phyloP scores from a whole-genome alignment of 2,797 vertebrate species.

The Coregonus suidteri region DNA sequence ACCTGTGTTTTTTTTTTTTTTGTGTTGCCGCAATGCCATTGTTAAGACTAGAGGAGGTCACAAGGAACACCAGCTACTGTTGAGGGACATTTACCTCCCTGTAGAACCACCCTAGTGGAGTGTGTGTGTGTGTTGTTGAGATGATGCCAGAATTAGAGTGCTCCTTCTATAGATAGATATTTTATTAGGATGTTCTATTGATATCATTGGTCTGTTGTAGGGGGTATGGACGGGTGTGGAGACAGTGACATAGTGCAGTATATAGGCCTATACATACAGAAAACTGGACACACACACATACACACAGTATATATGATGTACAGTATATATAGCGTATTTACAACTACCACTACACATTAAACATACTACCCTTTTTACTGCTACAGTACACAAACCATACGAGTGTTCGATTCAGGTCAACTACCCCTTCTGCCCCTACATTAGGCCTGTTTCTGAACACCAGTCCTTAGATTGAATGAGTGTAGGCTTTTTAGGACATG shows the following conservation, averaged over 20 bases:
- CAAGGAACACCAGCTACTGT: not conserved
- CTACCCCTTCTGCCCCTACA: too few species aligned
- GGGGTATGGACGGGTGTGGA: not conserved
- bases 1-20: constrained; percentile 1
- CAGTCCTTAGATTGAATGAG: too few species aligned
- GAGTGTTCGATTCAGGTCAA: too few species aligned
- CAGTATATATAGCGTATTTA: too few species aligned
- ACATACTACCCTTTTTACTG: too few species aligned
- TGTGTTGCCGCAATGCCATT: constrained; percentile 5
- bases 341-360: too few species aligned
- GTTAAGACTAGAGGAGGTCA: not conserved
- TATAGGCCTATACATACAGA: too few species aligned
- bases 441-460: too few species aligned
- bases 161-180: not conserved
- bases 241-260: not conserved
- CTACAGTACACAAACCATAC: too few species aligned
- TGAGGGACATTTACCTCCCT: not conserved
- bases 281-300: not conserved
- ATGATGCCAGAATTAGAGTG: not conserved
- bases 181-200: not conserved
- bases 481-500: too few species aligned
- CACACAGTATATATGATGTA: not conserved
- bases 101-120: not conserved
- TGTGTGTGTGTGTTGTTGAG: not conserved
- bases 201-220: not conserved